Evolutionary conservation across 2,888 invertebrate genomes (phyloP), one percentile per base, ranked within the genome.

Genomic region (Empis stercorea): DNA sequence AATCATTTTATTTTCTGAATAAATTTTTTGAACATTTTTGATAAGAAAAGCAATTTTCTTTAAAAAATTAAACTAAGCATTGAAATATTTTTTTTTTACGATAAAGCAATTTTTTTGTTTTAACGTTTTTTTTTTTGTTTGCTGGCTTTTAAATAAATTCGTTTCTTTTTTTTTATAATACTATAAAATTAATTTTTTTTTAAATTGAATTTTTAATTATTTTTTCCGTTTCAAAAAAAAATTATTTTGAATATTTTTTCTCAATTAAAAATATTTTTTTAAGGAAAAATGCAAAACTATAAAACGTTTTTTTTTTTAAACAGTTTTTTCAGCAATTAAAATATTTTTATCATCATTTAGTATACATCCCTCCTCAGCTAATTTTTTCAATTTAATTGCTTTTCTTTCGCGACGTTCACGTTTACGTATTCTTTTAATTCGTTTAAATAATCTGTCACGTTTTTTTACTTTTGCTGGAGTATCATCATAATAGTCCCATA

Each of bases 401-500:
- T 65, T 67, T 59, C 64, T 63, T 58, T 66, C 64, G 56, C 63
- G 65, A 59, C 64, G 64, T 58, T 70, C 69, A 52, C 61, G 63
- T 60, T 65, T 68, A 59, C 67, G 62, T 58, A 65, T 59, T 55
- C 65, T 65, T 62, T 67, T 70, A 54, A 70, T 59, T 59, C 62
- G 62, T 59, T 62, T 68, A 57, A 61, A 61, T 55, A 64, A 52
- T 59, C 61, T 62, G 52, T 59, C 61, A 51, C 60, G 58, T 62
- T 61, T 65, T 56, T 67, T 68, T 73, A 81, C 82, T 76, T 89
- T 89, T 61, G 79, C 76, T 1, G 87, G 87, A 65, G 84, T 83
- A 55, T 86, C 83, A 62, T 89, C 92, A 61, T 86, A 91, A 70
- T 87, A 94, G 65, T 94, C 93, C 53, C 93, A 71, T 27, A 94